Evolutionary conservation across 2,113 vertebrate species (phyloP), one percentile per base, ranked within the genome.

Genomic region (Campylorhamphus procurvoides): DNA sequence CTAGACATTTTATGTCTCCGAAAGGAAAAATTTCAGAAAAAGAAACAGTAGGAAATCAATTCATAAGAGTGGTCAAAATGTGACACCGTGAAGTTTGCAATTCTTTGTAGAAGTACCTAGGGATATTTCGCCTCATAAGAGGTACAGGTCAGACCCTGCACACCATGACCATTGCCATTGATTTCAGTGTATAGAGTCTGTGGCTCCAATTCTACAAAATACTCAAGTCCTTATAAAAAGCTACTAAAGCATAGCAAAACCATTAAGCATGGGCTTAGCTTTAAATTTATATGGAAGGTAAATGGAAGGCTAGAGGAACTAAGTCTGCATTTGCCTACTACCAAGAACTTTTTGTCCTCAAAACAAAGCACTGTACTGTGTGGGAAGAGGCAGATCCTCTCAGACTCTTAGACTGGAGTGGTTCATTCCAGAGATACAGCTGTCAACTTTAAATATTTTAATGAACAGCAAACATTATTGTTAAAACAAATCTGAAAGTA

Each of bases 31-130:
- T 5, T 68, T 89, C 74, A 89, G 86, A 76, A 85, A 94, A 92
- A 87, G 73, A 78, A 96, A 85, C 81, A 87, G 86, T 78, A 12
- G 92, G 89, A 91, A 96, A 95, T 84, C 66, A 73, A 87, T 92
- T 95, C 67, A 53, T 59, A 69, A 82, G 42, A 91, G 69, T 91
- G 67, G 62, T 62, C 86, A 94, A 87, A 92, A 94, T 83, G 74
- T 67, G 74, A 49, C 73, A 95, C 46, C 84, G 62, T 94, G 71
- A 96, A 87, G 84, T 90, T 87, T 69, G 35, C 59, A 91, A 76
- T 69, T 93, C 92, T 96, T 93, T 92, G 75, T 94, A 85, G 75
- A 59, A 93, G 92, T 89, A 92, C 77, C 77, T 74, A 90, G 60
- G 44, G 68, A 86, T 77, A 75, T 78, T 89, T 84, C 3, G 0